Percentiles rank a stretch among this genome's conserved stretches.
Conservation (phyloP, 2,113 vertebrate genomes). For the Campylomormyrus numenius region DNA sequence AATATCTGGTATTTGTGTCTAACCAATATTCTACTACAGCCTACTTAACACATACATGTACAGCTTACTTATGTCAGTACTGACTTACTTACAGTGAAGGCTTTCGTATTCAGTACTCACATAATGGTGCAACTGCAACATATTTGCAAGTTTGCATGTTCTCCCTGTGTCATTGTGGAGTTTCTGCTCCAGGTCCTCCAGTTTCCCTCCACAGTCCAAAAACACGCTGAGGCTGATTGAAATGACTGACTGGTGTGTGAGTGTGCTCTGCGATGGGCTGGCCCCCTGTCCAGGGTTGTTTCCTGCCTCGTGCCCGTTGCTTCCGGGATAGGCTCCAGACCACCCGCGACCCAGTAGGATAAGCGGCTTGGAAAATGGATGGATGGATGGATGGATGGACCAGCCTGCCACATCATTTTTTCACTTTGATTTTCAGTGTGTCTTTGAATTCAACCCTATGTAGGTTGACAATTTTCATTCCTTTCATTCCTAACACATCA, state of each 20-base stretch:
- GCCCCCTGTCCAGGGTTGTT: no score
- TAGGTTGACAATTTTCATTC: no score
- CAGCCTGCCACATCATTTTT: no score
- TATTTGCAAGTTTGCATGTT: background rate
- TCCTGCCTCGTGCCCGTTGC: no score
- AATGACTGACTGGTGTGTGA: background rate
- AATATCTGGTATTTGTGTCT: background rate
- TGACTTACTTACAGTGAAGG: background rate
- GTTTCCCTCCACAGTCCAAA: background rate
- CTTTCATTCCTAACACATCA: no score
- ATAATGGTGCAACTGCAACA: background rate
- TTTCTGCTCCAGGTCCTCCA: background rate
- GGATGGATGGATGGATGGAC: no score
- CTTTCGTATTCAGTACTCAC: background rate
- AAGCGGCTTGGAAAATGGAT: no score
- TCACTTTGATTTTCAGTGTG: no score
- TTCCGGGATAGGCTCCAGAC: no score
- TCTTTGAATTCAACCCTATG: no score
- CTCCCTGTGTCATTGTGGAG: background rate
- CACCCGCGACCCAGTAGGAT: no score
- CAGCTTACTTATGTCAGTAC: background rate
- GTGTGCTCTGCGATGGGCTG: no score
- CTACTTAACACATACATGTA: background rate
- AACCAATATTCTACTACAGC: background rate
- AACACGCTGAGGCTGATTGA: background rate